phyloP scores from a whole-genome alignment of 30 jellyfish, hydroid and myxozoan species.

The Aurelia aurita region DNA sequence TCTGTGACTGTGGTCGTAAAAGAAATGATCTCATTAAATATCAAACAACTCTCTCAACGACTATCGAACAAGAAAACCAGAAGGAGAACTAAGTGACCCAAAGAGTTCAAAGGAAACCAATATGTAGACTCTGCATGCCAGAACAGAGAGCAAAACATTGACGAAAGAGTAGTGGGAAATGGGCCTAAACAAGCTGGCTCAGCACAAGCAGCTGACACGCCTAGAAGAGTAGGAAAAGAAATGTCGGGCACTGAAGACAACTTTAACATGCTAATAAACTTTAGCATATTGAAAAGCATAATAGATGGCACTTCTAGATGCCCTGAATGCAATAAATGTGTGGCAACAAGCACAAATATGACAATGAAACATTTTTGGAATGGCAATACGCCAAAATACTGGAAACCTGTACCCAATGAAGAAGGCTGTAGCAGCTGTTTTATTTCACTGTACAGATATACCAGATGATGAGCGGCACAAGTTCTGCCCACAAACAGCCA shows the following conservation, averaged over 20 bases:
- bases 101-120: conserved; percentile 11
- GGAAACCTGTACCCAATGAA: conserved; percentile 65
- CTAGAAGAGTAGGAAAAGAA: neutral
- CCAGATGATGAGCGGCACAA: too few species aligned
- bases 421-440: conserved; percentile 70
- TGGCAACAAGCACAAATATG: conserved; percentile 19
- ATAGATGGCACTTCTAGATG: neutral
- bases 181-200: neutral
- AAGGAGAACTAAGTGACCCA: conserved; percentile 6
- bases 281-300: too few species aligned
- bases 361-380: conserved; percentile 72
- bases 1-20: too few species aligned
- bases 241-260: conserved; percentile 2
- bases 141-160: neutral
- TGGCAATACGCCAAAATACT: conserved; percentile 73
- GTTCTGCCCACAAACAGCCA: too few species aligned
- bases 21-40: too few species aligned
- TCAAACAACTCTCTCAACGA: too few species aligned
- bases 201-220: neutral
- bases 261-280: neutral
- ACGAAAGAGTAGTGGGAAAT: neutral
- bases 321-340: neutral
- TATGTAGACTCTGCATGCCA: conserved; percentile 10
- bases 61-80: neutral
- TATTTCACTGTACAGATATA: conserved; percentile 66